Evolutionary conservation across 1,140 invertebrate genomes (phyloP), one percentile per base, ranked within the genome.

Genomic region (Grapholita molesta): DNA sequence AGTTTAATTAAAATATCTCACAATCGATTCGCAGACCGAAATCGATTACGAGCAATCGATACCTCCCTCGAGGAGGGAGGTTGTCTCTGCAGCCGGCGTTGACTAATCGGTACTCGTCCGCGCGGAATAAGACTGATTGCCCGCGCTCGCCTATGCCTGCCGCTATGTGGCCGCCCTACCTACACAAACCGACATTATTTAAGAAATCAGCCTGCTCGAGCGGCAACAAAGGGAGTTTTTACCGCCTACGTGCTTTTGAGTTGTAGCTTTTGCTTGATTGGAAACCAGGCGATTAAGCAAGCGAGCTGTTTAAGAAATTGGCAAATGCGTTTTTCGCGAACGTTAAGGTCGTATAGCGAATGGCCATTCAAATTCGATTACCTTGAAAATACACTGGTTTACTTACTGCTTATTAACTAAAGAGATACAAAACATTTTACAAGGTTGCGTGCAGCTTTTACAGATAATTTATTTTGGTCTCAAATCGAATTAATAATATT

Each of bases 51-150:
- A 72, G 82, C 78, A 87, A 88, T 89, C 88, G 86, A 90, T 90
- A 86, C 69, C 68, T 74, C 64, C 69, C 74, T 70, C 75, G 82
- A 80, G 80, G 82, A 82, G 84, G 84, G 79, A 72, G 79, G 80
- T 82, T 88, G 88, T 88, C 86, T 86, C 88, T 90, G 86, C 83
- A 82, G 73, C 78, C 72, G 89, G 85, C 89, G 87, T 90, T 91
- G 87, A 91, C 85, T 90, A 91, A 91, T 91, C 82, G 88, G 69
- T 78, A 80, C 82, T 83, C 88, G 89, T 89, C 89, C 85, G 85
- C 86, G 82, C 80, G 89, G 88, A 91, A 90, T 88, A 90, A 90
- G 88, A 91, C 82, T 90, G 88, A 91, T 91, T 87, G 87, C 88
- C 79, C 70, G 73, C 75, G 82, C 81, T 83, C 80, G 80, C 78